phyloP scores from a whole-genome alignment of 2,888 invertebrate genomes.

The Linnaemya vulpina region DNA sequence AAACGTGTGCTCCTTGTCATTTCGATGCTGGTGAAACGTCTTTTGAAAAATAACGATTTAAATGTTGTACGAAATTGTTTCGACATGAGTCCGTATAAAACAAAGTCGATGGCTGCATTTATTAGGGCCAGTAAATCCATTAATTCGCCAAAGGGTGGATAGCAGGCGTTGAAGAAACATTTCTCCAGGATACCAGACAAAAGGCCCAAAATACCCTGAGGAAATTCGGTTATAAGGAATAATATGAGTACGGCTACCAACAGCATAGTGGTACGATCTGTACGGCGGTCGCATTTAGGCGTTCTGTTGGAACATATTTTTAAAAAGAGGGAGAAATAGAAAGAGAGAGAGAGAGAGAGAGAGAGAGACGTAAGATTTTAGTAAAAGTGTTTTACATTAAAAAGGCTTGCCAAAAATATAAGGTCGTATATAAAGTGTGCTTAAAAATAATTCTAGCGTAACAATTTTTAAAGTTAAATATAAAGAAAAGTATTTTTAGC shows the following conservation, averaged over 20 bases:
- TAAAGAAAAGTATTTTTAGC: too few relatives aligned
- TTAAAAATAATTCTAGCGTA: too few relatives aligned
- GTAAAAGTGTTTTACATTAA: too few relatives aligned
- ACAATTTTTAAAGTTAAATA: too few relatives aligned
- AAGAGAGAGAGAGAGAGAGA: neutral
- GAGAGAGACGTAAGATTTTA: neutral
- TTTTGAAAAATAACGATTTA: constrained; percentile 87
- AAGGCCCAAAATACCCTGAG: constrained; percentile 90
- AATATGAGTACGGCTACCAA: constrained; percentile 92
- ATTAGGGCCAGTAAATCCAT: constrained; percentile 95
- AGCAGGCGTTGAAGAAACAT: constrained; percentile 91
- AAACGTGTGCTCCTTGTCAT: constrained; percentile 81
- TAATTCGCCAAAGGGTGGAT: constrained; percentile 91
- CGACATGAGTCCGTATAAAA: constrained; percentile 97
- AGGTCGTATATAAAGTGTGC: too few relatives aligned
- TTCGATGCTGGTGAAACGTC: constrained; percentile 84
- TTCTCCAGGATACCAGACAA: constrained; percentile 87
- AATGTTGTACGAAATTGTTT: constrained; percentile 94
- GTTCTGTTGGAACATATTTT: constrained; percentile 72
- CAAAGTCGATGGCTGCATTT: constrained; percentile 96
- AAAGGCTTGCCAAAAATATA: too few relatives aligned
- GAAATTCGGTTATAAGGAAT: constrained; percentile 94
- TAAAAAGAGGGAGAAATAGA: neutral
- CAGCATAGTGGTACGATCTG: constrained; percentile 95
- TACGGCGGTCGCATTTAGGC: constrained; percentile 87